Evolutionary conservation across 2,888 invertebrate species (phyloP), one percentile per base, ranked within the genome.

Genomic region (Cerastoderma edule): DNA sequence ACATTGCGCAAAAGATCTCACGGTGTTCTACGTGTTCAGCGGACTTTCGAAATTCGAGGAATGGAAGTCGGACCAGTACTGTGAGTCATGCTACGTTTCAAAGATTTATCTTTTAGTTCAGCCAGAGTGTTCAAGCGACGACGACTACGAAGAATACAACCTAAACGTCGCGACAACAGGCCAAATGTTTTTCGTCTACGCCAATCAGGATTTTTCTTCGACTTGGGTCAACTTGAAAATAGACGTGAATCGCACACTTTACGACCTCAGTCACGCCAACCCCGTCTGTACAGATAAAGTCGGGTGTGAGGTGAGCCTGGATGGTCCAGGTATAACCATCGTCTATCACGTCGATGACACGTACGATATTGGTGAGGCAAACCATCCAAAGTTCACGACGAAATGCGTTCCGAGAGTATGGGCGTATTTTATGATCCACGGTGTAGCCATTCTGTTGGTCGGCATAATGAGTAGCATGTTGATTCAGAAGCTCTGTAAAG

Each of bases 381-480:
- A 60, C 22, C 77, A 78, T 46, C 67, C 80, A 5, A 33, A 66
- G n/a, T 72, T 78, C 54, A 65, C 72, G 10, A 77, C 72, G 27
- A 70, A 69, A 65, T 80, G 80, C 50, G 72, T 78, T 48, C 80
- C 80, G 2, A 54, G 78, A 48, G 74, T 80, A 8, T 80, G 80
- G 80, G 66, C 80, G 1, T 80, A 78, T 53, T 35, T 72, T 16
- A 13, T 80, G 19, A 57, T 78, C 5, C 75, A 78, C 24, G 75
- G 77, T 1, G 8, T 72, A 24, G 54, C 60, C 19, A 57, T 72
- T 24, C 48, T 80, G 4, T 24, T 80, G 1, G 35, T 80, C 22
- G 80, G 80, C 16, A 53, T 76, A 28, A 39, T 44, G 10, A n/a
- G 67, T 13, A 76, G 65, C 50, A 33, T 76, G 0, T 16, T 80